These are phyloP conservation scores for Myotis vivesi DNA, from an alignment of 2,797 vertebrate species.

Conservation along the genomic window DNA sequence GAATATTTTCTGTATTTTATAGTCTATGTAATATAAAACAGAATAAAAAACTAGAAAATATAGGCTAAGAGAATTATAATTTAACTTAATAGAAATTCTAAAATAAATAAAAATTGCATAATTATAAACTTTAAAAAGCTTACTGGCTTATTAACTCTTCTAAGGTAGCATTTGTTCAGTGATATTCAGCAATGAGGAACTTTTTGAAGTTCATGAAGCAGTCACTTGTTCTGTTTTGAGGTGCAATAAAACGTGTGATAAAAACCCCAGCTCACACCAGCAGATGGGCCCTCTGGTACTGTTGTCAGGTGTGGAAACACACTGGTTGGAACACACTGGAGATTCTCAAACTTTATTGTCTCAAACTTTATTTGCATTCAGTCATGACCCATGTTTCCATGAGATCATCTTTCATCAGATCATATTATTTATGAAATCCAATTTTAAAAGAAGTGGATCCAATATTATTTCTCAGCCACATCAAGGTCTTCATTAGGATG, in stretches of 20 bases:
- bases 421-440: slow-evolving; percentile 45
- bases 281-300: neutral
- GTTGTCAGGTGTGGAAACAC: neutral
- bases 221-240: neutral
- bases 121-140: neutral
- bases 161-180: neutral
- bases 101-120: neutral
- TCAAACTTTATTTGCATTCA: slow-evolving; percentile 45
- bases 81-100: neutral
- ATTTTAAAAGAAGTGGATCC: slow-evolving; percentile 46
- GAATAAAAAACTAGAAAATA: neutral
- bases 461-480: slow-evolving; percentile 10
- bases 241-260: neutral
- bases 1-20: neutral
- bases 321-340: neutral
- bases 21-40: neutral
- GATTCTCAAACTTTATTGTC: slow-evolving; percentile 13
- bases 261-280: neutral
- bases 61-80: neutral
- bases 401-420: slow-evolving; percentile 50
- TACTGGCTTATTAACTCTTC: neutral
- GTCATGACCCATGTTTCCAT: slow-evolving; percentile 41
- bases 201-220: neutral
- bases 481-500: neutral
- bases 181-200: neutral